A percentile compares a stretch with the other conserved stretches of the same genome.
phyloP scores from a whole-genome alignment of 2,888 invertebrate species.

The Epistrophe eligans region DNA sequence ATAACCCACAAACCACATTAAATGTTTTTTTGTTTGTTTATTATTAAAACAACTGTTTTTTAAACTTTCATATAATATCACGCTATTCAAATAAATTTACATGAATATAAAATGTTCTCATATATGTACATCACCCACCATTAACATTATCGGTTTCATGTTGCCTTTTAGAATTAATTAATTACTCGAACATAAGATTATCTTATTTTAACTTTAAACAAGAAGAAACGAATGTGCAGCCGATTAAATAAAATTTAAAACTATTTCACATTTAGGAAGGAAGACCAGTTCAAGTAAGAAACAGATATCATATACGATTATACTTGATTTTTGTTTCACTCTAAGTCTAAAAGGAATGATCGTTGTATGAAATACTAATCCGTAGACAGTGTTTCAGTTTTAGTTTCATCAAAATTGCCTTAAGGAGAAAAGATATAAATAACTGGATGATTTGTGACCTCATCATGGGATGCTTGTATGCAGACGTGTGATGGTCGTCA shows the following conservation, averaged over 20 bases:
- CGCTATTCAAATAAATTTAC: too few relatives aligned
- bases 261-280: conserved; percentile 16
- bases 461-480: neutral
- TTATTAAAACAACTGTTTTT: too few relatives aligned
- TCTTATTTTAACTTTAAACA: too few relatives aligned
- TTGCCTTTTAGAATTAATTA: too few relatives aligned
- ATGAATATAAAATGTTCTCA: too few relatives aligned
- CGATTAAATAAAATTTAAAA: conserved; percentile 19
- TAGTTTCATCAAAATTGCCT: conserved; percentile 3
- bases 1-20: too few relatives aligned
- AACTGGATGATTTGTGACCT: conserved; percentile 7
- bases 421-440: conserved; percentile 24
- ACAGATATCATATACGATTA: neutral
- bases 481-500: neutral
- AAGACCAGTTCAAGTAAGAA: conserved; percentile 2
- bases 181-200: too few relatives aligned
- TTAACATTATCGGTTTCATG: too few relatives aligned
- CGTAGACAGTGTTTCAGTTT: neutral
- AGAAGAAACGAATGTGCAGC: conserved; percentile 14
- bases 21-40: too few relatives aligned
- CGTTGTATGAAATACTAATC: neutral
- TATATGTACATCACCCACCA: too few relatives aligned
- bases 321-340: neutral
- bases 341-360: neutral
- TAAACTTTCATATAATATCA: too few relatives aligned